phyloP scores from a whole-genome alignment of 2,888 invertebrate species.

The Pyrrhosoma nymphula region DNA sequence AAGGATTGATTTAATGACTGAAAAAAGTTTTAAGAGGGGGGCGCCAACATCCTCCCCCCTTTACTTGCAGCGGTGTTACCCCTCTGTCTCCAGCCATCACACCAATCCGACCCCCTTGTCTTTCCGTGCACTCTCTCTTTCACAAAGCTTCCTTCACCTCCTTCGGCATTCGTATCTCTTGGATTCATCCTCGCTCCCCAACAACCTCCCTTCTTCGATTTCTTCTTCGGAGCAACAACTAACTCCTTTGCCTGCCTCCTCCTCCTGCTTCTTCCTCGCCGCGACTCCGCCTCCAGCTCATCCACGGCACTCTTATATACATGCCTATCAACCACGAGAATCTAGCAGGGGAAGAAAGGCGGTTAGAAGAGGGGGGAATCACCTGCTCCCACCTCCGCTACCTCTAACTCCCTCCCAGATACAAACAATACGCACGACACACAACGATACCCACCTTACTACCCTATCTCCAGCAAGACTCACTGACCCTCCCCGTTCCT shows the following conservation, averaged over 20 bases:
- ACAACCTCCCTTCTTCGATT: not conserved
- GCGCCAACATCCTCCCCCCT: too few species aligned
- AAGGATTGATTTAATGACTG: too few species aligned
- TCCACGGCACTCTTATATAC: not conserved
- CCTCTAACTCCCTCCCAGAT: not conserved
- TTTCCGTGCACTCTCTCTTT: not conserved
- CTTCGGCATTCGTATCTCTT: not conserved
- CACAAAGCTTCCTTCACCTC: not conserved
- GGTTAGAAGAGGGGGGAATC: not conserved
- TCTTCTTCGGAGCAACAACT: not conserved
- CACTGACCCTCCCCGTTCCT: too few species aligned
- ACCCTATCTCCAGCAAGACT: too few species aligned
- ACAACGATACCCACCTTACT: not conserved
- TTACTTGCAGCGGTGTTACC: not conserved
- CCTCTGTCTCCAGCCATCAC: not conserved
- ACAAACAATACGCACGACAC: slow-evolving; percentile 12
- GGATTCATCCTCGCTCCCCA: not conserved
- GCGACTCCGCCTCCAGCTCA: slow-evolving; percentile 6
- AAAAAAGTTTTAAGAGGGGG: too few species aligned
- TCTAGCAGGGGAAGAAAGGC: not conserved
- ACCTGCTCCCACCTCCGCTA: not conserved
- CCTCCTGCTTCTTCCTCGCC: not conserved
- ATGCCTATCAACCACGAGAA: slow-evolving; percentile 40
- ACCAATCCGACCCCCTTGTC: not conserved
- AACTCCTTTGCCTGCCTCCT: not conserved